Base-by-base conservation (phyloP, 2,797 vertebrate genomes). In the Phrynocephalus forsythii region DNA sequence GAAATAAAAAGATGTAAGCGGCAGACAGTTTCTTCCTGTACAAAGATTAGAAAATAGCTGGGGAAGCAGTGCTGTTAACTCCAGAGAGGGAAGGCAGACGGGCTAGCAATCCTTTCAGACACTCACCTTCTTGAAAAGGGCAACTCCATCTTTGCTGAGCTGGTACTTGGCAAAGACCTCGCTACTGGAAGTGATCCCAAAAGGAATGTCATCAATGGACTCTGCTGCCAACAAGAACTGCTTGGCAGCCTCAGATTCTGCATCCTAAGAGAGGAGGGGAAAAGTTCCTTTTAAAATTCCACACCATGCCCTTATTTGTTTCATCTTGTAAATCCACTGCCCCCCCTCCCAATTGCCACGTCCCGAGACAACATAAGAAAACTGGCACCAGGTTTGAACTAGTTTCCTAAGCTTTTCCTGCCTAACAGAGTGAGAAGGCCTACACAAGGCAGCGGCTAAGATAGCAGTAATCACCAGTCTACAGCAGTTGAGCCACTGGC, bases 61-160 rank as follows among this genome's bases (percentile, higher is more conserved):
- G 5, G 0, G 24, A 69, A 81, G 26, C 28, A 50, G 9, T 28
- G 22, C 24, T 20, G 33, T 26, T 28, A 79, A 75, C 13, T 52
- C 20, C 28, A 2, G 2, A 33, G 10, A 79, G 13, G 33, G 38
- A 6, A 50, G 44, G 10, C 63, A 69, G 18, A 28, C 22, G 9
- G 52, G 2, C 20, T 0, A 9, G 69, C 68, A 0, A 48, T 76
- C 0, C 2, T 20, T 52, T 2, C 5, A 76, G 69, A 1, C 26
- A 84, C 79, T 86, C 76, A 99, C 99, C 98, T 99, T 99, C 95
- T 99, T 99, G 90, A 99, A 99, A 87, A 99, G 98, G 79, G 98
- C 96, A 44, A 99, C 96, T 0, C 97, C 76, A 2, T 99, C 99
- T 91, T 97, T 96, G 79, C 96, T 93, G 77, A 99, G 95, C 91